Conservation (phyloP, 2,797 vertebrate species). For the Scomberomorus guttatus region DNA sequence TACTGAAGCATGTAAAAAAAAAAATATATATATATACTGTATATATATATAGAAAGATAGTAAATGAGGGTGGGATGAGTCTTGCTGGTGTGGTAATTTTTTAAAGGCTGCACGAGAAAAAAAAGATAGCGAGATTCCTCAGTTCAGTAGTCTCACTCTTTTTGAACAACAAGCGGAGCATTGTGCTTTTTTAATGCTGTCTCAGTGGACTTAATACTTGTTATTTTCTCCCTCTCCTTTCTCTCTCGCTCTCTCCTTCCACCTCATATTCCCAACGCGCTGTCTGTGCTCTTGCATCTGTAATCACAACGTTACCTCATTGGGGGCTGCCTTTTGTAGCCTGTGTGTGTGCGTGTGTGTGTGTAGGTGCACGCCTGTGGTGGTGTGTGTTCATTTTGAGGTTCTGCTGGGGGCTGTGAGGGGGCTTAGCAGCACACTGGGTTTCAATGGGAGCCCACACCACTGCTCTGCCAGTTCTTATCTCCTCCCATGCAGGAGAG, state of each 20-base stretch:
- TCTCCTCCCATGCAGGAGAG: conserved; percentile 85
- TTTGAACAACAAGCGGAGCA: conserved; percentile 77
- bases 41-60: conserved; percentile 45
- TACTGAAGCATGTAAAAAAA: conserved; percentile 70
- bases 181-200: conserved; percentile 83
- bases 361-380: conserved; percentile 4
- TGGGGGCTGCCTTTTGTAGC: conserved; percentile 74
- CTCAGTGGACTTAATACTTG: conserved; percentile 82
- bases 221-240: conserved; percentile 75
- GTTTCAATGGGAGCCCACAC: conserved; percentile 83
- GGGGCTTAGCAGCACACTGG: conserved; percentile 80
- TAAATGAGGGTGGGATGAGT: conserved; percentile 67
- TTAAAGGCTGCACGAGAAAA: conserved; percentile 58
- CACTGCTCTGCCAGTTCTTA: conserved; percentile 83
- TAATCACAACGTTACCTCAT: conserved; percentile 84
- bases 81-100: conserved; percentile 73
- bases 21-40: conserved; percentile 49
- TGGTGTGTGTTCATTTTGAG: conserved; percentile 59
- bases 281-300: conserved; percentile 80
- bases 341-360: conserved; percentile 47
- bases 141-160: conserved; percentile 79
- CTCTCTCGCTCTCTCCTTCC: conserved; percentile 66
- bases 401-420: conserved; percentile 77
- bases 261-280: conserved; percentile 76
- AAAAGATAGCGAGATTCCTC: conserved; percentile 64